A percentile compares a stretch with the other conserved stretches of the same genome.
phyloP scores from a whole-genome alignment of 2,888 invertebrate genomes.

The Drosophila subquinaria region DNA sequence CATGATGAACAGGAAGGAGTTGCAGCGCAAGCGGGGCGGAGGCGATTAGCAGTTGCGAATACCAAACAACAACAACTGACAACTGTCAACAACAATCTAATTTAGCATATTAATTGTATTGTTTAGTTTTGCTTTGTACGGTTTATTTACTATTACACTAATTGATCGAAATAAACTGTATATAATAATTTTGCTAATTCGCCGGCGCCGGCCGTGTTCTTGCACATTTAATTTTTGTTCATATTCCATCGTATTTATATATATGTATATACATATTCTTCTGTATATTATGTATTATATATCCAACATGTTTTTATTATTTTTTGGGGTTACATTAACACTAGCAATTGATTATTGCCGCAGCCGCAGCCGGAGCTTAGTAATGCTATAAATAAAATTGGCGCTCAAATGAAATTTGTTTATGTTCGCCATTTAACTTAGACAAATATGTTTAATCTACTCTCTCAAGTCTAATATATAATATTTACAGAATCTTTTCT shows the following conservation, averaged over 20 bases:
- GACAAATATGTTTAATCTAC: conserved; percentile 48
- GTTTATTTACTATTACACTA: conserved; percentile 79
- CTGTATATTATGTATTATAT: conserved; percentile 16
- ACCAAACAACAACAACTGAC: background rate
- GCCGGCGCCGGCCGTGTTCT: conserved; percentile 55
- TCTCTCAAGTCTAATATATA: conserved; percentile 51
- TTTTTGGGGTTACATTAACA: conserved; percentile 61
- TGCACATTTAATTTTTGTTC: conserved; percentile 47
- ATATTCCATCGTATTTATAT: conserved; percentile 42
- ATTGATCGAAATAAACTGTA: conserved; percentile 61
- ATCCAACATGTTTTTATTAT: conserved; percentile 61
- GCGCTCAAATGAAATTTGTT: conserved; percentile 37
- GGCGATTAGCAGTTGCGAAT: conserved; percentile 46
- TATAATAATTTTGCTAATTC: conserved; percentile 68
- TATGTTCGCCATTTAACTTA: conserved; percentile 48
- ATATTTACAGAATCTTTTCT: conserved; percentile 48
- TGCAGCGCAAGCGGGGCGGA: conserved; percentile 64
- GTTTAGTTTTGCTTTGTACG: conserved; percentile 55
- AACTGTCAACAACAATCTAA: background rate
- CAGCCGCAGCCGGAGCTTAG: conserved; percentile 43
- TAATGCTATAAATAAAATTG: conserved; percentile 58
- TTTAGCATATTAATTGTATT: conserved; percentile 31
- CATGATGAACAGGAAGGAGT: conserved; percentile 76
- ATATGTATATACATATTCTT: conserved; percentile 19
- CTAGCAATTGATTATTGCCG: conserved; percentile 50